Evolutionary conservation across 2,888 invertebrate species (phyloP), one percentile per base, ranked within the genome.

Genomic region (Carterocephalus palaemon): DNA sequence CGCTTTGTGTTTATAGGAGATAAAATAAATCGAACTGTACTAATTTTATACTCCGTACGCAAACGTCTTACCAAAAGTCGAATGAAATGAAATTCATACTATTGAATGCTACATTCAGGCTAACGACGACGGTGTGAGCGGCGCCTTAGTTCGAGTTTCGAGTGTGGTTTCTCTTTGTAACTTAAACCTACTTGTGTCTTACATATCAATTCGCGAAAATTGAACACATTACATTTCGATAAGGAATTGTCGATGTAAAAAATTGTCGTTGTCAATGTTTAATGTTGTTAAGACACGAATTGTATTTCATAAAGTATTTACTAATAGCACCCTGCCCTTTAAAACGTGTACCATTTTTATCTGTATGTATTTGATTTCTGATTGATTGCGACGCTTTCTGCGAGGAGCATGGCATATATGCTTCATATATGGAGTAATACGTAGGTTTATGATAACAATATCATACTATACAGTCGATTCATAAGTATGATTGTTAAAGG

Each of bases 281-380:
- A 47, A 51, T 50, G 51, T n/a, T n/a, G 47, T 48, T 53, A 48
- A 53, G 46, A 45, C 54, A 60, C 54, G 6, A 38, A 59, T 60
- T 56, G 49, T 64, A 47, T 61, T 60, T 63, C 49, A 59, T 51
- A 48, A 40, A n/a, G n/a, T n/a, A n/a, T n/a, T n/a, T n/a, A n/a
- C 41, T 68, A 66, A 73, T 77, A 78, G 80, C 81, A 80, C 80
- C 76, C 78, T 78, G 71, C 53, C 62, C 56, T 63, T 62, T 59
- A 53, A 57, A 46, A 52, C 61, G 59, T 57, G 50, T 62, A 59
- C 54, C 49, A 47, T 55, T 37, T 36, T 28, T 37, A 23, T 48
- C 17, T 28, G 9, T 29, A 22, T 28, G 9, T 29, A 17, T 23
- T 12, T n/a, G 22, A 24, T 4, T 19, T 28, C 20, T 24, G 19